A percentile compares a stretch with the other conserved stretches of the same genome.
phyloP scores from a whole-genome alignment of 2,113 vertebrate genomes.

The Gyps fulvus region DNA sequence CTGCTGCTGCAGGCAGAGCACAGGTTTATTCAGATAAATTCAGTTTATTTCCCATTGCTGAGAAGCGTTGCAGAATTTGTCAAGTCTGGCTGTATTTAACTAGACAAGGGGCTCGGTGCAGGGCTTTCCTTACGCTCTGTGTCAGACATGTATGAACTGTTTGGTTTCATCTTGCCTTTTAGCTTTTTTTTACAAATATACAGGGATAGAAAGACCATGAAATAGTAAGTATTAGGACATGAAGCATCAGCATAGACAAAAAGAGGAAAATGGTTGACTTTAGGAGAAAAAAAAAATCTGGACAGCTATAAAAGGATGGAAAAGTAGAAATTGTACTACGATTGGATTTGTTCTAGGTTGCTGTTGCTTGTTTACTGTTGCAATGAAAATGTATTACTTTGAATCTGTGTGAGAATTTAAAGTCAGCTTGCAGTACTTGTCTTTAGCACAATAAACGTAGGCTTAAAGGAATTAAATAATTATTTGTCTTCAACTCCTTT shows the following conservation, averaged over 20 bases:
- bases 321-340: background rate
- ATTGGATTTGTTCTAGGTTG: background rate
- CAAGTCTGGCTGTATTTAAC: background rate
- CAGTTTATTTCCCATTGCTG: background rate
- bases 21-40: background rate
- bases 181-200: background rate
- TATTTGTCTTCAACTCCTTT: background rate
- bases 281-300: background rate
- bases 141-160: fast-evolving
- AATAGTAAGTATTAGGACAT: background rate
- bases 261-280: background rate
- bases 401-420: background rate
- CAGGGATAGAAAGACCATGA: background rate
- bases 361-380: background rate
- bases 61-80: fast-evolving
- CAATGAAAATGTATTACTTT: background rate
- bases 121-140: background rate
- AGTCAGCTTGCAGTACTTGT: background rate
- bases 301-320: background rate
- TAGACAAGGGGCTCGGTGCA: background rate
- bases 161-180: background rate
- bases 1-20: background rate
- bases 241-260: background rate
- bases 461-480: background rate
- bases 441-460: background rate